Base-by-base conservation (phyloP, 2,888 invertebrate genomes). In the Mesoligia furuncula region DNA sequence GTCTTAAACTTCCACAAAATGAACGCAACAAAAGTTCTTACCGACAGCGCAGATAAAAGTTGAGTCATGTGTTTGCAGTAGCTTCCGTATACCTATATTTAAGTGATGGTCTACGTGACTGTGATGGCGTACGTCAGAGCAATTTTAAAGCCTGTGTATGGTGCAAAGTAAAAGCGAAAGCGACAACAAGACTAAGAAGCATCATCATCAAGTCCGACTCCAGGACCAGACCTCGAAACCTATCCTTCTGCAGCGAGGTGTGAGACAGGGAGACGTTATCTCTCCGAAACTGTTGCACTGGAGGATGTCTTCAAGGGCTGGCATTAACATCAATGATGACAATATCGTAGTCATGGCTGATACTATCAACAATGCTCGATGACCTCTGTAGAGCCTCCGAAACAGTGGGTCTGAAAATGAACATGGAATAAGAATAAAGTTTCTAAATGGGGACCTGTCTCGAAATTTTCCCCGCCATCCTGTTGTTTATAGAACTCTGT, bases 61-160 rank as follows among this genome's bases (percentile, higher is more conserved):
- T 69, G 81, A 72, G 64, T 75, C 64, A 81, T 76, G 64, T 54
- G 86, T 82, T 72, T 74, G 39, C 70, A 36, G 62, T 54, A 24
- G 73, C 85, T 70, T 48, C 69, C 64, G 73, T 67, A 67, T 69
- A 79, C n/a, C n/a, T n/a, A n/a, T n/a, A n/a, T n/a, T n/a, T 65
- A 75, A 65, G 31, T 45, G 61, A 73, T 42, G 68, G 77, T 36
- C 66, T 84, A 88, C 89, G 89, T 89, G 88, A 89, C 86, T 73
- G 20, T 66, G 68, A 31, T 57, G 65, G 54, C 79, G 77, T 83
- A 79, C 66, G 70, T 78, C 75, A 81, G 57, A 77, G 84, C 80
- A 83, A 87, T 89, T 89, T 85, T 81, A 80, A 83, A 75, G 61
- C 67, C 62, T 31, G 6, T 24, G 11, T 42, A 0, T 75, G 79